These are phyloP conservation scores for Pelodiscus sinensis DNA, from an alignment of 2,113 vertebrate genomes.

Conservation along the genomic window DNA sequence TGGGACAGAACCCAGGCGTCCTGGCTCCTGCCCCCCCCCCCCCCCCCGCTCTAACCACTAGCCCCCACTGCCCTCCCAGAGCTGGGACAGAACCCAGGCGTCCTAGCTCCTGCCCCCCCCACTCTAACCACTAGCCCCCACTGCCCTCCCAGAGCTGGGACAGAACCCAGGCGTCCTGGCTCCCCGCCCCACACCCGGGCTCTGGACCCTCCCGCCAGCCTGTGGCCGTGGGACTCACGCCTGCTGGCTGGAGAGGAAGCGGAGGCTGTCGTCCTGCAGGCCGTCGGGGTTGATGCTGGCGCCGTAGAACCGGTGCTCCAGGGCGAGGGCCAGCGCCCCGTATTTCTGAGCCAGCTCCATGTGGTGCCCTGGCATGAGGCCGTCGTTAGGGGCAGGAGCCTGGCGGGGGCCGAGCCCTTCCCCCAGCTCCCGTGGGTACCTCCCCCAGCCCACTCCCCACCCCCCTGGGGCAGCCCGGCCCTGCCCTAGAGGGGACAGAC, in stretches of 20 bases:
- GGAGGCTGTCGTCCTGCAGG: conserved; percentile 75
- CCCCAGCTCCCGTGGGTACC: too few relatives aligned
- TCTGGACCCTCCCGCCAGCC: background rate
- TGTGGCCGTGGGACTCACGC: conserved; percentile 76
- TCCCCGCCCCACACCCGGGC: too few relatives aligned
- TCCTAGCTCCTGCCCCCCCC: background rate
- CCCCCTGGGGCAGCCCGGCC: too few relatives aligned
- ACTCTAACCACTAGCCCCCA: too few relatives aligned
- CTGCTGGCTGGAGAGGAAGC: conserved; percentile 84
- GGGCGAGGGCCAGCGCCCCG: conserved; percentile 81
- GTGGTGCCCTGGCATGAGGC: conserved; percentile 80
- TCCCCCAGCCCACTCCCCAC: background rate
- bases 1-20: background rate
- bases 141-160: too few relatives aligned
- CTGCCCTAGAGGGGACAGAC: too few relatives aligned
- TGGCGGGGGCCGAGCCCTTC: background rate
- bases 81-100: background rate
- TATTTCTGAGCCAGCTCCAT: conserved; percentile 81
- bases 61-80: background rate
- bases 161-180: background rate
- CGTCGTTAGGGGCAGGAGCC: background rate
- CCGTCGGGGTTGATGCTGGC: conserved; percentile 81
- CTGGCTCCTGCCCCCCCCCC: background rate
- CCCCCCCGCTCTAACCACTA: too few relatives aligned
- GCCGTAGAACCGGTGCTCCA: conserved; percentile 91